Conservation (phyloP, 1,140 invertebrate genomes). For the Pseudoatta argentina region DNA sequence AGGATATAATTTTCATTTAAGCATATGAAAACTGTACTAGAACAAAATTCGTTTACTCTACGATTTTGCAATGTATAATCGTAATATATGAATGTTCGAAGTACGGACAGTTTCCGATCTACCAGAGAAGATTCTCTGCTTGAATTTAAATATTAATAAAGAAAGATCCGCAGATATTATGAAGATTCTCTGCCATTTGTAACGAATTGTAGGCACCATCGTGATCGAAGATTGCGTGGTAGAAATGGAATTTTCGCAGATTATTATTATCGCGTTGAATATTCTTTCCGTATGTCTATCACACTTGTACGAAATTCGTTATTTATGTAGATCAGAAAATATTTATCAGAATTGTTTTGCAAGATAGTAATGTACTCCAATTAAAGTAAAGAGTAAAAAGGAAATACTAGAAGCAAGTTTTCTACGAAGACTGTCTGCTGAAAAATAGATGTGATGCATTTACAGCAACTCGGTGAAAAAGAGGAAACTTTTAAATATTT, state of each 20-base stretch:
- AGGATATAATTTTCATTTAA: conserved; percentile 58
- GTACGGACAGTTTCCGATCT: conserved; percentile 1
- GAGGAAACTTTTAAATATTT: conserved; percentile 60
- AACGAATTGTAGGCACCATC: conserved; percentile 4
- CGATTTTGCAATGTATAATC: conserved; percentile 73
- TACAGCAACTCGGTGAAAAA: conserved; percentile 57
- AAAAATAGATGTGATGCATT: conserved; percentile 57
- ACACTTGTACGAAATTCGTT: neutral
- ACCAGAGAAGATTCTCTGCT: conserved; percentile 24
- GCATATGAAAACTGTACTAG: conserved; percentile 59
- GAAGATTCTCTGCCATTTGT: conserved; percentile 24
- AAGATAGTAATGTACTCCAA: neutral
- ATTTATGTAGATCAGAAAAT: conserved; percentile 15
- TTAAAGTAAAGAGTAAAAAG: conserved; percentile 9
- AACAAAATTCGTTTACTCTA: conserved; percentile 71
- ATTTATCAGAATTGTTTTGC: conserved; percentile 12
- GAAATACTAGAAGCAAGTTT: conserved; percentile 20
- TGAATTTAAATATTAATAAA: conserved; percentile 65
- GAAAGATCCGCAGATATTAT: conserved; percentile 65
- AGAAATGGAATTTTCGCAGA: conserved; percentile 19
- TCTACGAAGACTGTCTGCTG: conserved; percentile 7
- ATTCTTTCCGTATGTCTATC: neutral
- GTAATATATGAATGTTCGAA: conserved; percentile 77
- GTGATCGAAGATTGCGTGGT: conserved; percentile 6
- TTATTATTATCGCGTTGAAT: neutral